phyloP scores from a whole-genome alignment of 1,140 invertebrate genomes.

The Heliothis virescens region DNA sequence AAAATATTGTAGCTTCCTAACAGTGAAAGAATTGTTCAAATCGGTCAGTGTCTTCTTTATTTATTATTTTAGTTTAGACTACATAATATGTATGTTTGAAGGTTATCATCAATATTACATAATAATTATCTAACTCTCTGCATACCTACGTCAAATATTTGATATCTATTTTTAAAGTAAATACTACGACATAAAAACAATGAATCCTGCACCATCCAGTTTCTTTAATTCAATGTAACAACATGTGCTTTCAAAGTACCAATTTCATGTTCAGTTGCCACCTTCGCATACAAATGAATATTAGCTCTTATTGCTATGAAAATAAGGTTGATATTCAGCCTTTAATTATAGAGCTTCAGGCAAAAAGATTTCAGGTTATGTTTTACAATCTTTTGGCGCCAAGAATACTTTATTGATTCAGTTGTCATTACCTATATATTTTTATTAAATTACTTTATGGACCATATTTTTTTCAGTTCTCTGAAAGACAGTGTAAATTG shows the following conservation, averaged over 20 bases:
- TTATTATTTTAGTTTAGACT: no score
- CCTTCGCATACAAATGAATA: not conserved
- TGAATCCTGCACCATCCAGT: slow-evolving; percentile 22
- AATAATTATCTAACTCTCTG: no score
- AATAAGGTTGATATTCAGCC: slow-evolving; percentile 43
- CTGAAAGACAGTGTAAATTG: not conserved
- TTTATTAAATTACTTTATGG: slow-evolving; percentile 3
- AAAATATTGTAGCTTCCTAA: no score
- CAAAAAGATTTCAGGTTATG: not conserved
- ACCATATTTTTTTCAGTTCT: not conserved
- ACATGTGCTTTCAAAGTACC: slow-evolving; percentile 50
- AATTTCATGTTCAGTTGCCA: not conserved
- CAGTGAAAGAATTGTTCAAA: no score
- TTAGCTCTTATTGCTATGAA: slow-evolving; percentile 4
- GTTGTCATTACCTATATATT: slow-evolving; percentile 49
- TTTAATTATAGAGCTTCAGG: not conserved
- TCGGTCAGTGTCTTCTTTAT: no score
- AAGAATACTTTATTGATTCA: slow-evolving; percentile 60
- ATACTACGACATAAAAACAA: no score
- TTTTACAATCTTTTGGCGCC: slow-evolving; percentile 57
- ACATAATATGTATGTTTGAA: no score
- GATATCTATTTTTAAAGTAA: no score
- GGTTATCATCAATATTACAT: no score
- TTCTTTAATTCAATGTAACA: slow-evolving; percentile 18
- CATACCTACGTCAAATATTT: no score